Evolutionary conservation across 2,888 invertebrate genomes (phyloP).

Genomic region (Ormyrus labotus): DNA sequence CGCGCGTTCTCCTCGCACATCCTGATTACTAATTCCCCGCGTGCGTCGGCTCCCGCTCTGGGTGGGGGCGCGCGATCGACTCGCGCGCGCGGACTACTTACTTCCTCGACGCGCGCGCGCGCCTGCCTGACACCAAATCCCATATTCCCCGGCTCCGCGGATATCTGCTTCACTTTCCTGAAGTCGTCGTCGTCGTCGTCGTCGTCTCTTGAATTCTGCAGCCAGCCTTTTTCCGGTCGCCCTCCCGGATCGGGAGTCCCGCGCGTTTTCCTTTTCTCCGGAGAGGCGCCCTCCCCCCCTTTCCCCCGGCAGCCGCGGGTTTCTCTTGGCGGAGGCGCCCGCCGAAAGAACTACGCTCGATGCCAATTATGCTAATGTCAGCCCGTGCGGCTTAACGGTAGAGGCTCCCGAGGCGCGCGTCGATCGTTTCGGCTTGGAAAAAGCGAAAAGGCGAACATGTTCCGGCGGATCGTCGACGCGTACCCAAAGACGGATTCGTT

Average conservation of each 20-base stretch:
- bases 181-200: no score
- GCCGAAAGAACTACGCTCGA: neutral
- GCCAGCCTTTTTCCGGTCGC: no score
- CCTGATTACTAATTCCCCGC: conserved; percentile 72
- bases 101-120: neutral
- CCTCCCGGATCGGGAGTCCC: no score
- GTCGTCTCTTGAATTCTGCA: no score
- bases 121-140: conserved; percentile 71
- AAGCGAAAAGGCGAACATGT: no score
- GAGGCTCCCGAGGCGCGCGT: neutral
- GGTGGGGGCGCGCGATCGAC: conserved; percentile 32
- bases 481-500: no score
- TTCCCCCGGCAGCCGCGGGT: neutral
- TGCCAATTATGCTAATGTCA: conserved; percentile 49
- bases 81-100: no score
- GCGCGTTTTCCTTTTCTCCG: no score
- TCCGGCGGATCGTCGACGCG: no score
- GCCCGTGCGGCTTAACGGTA: conserved; percentile 43
- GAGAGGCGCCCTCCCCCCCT: conserved; percentile 22
- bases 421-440: no score
- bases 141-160: conserved; percentile 65
- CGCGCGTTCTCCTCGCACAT: conserved; percentile 60
- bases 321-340: conserved; percentile 6
- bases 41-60: conserved; percentile 41
- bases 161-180: conserved; percentile 44